Percentiles rank a stretch among this genome's conserved stretches.
phyloP scores from a whole-genome alignment of 2,888 invertebrate species.

The Dastarcus helophoroides region DNA sequence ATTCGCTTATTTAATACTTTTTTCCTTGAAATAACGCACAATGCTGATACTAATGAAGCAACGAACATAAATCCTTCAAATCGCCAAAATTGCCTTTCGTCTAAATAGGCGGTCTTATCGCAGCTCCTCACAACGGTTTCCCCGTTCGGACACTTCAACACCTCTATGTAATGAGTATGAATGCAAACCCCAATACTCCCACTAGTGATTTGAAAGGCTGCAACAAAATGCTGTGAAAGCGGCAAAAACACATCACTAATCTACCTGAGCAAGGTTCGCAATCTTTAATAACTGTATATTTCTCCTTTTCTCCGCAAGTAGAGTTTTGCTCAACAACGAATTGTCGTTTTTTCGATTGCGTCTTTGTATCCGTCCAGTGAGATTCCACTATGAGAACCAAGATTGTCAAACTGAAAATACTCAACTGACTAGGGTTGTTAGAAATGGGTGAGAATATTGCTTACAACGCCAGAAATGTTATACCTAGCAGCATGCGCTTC shows the following conservation, averaged over 20 bases:
- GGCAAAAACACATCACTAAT: neutral
- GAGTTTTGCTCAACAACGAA: slow-evolving; percentile 66
- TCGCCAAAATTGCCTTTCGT: slow-evolving; percentile 74
- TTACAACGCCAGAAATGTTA: slow-evolving; percentile 64
- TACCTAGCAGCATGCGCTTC: slow-evolving; percentile 70
- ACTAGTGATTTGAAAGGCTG: slow-evolving; percentile 71
- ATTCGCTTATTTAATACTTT: slow-evolving; percentile 55
- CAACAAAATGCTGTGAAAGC: slow-evolving; percentile 20
- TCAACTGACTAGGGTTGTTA: neutral
- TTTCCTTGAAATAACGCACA: slow-evolving; percentile 53
- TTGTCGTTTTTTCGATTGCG: slow-evolving; percentile 42
- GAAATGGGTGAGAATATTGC: slow-evolving; percentile 29
- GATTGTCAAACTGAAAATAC: slow-evolving; percentile 59
- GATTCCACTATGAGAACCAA: slow-evolving; percentile 75
- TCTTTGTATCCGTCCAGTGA: slow-evolving; percentile 49
- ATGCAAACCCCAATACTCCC: slow-evolving; percentile 73
- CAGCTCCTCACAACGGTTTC: slow-evolving; percentile 76
- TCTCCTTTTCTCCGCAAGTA: slow-evolving; percentile 64
- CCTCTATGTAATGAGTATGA: slow-evolving; percentile 74
- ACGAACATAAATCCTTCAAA: slow-evolving; percentile 64
- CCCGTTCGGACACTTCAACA: slow-evolving; percentile 67
- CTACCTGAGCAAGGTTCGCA: slow-evolving; percentile 76
- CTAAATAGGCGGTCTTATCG: slow-evolving; percentile 72
- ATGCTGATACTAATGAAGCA: slow-evolving; percentile 51
- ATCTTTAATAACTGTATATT: slow-evolving; percentile 58